phyloP scores from a whole-genome alignment of 2,797 vertebrate genomes.

The Lophotriccus pileatus region DNA sequence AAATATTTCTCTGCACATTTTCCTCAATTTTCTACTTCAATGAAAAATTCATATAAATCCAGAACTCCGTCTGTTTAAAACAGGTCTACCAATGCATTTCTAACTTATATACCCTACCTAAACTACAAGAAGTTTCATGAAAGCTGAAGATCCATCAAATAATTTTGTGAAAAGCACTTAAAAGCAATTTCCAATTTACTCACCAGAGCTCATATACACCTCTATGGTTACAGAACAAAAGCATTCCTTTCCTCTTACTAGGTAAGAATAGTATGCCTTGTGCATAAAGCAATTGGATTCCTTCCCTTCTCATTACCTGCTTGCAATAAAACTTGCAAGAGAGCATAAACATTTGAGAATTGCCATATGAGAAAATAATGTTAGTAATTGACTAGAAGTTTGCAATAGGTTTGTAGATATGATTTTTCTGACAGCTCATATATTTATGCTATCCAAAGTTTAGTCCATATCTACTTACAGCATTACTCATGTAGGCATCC shows the following conservation, averaged over 20 bases:
- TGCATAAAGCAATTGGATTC: slow-evolving; percentile 76
- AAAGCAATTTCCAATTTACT: slow-evolving; percentile 69
- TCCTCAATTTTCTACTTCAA: neutral
- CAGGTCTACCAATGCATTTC: neutral
- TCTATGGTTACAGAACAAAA: slow-evolving; percentile 53
- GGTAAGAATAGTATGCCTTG: slow-evolving; percentile 61
- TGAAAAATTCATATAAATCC: neutral
- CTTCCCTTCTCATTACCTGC: slow-evolving; percentile 62
- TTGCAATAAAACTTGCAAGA: slow-evolving; percentile 69
- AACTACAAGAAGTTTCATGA: neutral
- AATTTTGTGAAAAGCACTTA: slow-evolving; percentile 40
- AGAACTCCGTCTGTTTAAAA: neutral
- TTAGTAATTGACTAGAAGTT: slow-evolving; percentile 56
- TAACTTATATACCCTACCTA: neutral
- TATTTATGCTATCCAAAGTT: slow-evolving; percentile 16
- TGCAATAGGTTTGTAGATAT: slow-evolving; percentile 34
- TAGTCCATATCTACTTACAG: slow-evolving; percentile 36
- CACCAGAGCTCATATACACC: slow-evolving; percentile 14
- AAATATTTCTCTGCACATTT: neutral
- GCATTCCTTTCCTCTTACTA: slow-evolving; percentile 66
- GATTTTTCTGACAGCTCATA: slow-evolving; percentile 46
- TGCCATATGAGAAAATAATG: slow-evolving; percentile 51
- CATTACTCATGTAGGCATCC: neutral
- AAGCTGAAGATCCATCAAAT: neutral
- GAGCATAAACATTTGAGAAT: slow-evolving; percentile 66